Evolutionary conservation across 2,797 vertebrate genomes (phyloP).

Genomic region (Numenius phaeopus): DNA sequence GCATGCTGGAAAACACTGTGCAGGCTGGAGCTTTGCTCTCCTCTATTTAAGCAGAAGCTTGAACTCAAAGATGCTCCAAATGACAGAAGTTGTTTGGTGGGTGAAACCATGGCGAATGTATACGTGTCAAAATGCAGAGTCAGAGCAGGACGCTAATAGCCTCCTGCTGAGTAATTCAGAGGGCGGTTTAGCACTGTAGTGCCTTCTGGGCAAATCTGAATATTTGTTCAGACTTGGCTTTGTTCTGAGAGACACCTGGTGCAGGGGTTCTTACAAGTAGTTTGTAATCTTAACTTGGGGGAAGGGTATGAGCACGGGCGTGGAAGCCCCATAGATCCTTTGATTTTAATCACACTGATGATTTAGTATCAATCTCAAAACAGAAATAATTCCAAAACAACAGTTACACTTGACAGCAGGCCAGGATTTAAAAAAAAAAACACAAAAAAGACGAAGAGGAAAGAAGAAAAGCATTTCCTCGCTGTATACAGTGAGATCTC

Average conservation of each 20-base stretch:
- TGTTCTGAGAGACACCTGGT: not conserved
- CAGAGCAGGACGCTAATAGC: not conserved
- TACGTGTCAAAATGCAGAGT: not conserved
- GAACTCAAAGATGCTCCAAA: not conserved
- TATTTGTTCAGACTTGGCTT: not conserved
- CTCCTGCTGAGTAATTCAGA: not conserved
- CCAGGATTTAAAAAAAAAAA: not conserved
- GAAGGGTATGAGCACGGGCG: not conserved
- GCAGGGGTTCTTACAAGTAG: not conserved
- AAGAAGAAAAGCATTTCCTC: not conserved
- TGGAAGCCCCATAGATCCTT: not conserved
- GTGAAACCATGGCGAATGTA: not conserved
- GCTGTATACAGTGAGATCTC: not conserved
- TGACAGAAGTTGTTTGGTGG: not conserved
- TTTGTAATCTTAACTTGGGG: not conserved
- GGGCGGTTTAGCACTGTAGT: not conserved
- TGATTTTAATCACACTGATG: not conserved
- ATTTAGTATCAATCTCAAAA: not conserved
- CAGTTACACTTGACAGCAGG: not conserved
- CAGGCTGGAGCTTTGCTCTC: not conserved
- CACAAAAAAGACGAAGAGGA: not conserved
- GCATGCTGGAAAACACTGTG: not conserved
- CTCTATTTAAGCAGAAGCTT: not conserved
- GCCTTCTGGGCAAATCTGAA: not conserved
- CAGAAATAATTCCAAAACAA: not conserved